Evolutionary conservation across 2,888 invertebrate genomes (phyloP), one percentile per base, ranked within the genome.

Genomic region (Tetranychus piercei): DNA sequence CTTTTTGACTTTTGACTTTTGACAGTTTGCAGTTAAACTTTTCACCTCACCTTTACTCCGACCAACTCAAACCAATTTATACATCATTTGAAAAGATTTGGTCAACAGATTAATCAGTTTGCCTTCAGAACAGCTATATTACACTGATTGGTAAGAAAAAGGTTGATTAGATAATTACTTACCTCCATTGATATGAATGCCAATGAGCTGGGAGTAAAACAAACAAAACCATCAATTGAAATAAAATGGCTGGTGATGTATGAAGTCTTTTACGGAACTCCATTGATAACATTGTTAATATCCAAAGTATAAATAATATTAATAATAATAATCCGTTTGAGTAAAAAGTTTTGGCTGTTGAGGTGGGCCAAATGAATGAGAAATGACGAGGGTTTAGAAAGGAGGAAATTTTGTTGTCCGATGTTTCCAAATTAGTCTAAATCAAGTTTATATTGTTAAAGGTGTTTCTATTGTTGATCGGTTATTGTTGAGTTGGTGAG

Each of bases 171-270:
- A 55, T 9, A 55, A 15, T 55, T 55, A 55, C 55, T 55, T 55
- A 55, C 55, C 55, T 55, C 55, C 55, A 55, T 55, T 55, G 55
- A 55, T 55, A 55, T 55, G 55, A 55, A 55, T 55, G 55, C 55
- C 55, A 55, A 55, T 55, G 55, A 55, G 55, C 55, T 55, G 55
- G 55, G 15, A 55, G 55, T 55, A 55, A 15, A 15, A 55, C 55
- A 55, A 55, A 55, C 9, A 55, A 15, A 15, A 55, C 55, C 55
- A 55, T 55, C 55, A 55, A 15, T 15, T 55, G 55, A 55, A 55
- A 55, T 15, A 55, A 55, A 55, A 55, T 55, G 55, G 55, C 55
- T 9, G 55, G 55, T 15, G 55, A 55, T 6, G 55, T 55, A 15
- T 55, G 55, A 55, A 55, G 15, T 15, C 15, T 55, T 55, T 55